Evolutionary conservation across 2,113 vertebrate genomes (phyloP), one percentile per base, ranked within the genome.

Genomic region (Eubucco bourcierii): DNA sequence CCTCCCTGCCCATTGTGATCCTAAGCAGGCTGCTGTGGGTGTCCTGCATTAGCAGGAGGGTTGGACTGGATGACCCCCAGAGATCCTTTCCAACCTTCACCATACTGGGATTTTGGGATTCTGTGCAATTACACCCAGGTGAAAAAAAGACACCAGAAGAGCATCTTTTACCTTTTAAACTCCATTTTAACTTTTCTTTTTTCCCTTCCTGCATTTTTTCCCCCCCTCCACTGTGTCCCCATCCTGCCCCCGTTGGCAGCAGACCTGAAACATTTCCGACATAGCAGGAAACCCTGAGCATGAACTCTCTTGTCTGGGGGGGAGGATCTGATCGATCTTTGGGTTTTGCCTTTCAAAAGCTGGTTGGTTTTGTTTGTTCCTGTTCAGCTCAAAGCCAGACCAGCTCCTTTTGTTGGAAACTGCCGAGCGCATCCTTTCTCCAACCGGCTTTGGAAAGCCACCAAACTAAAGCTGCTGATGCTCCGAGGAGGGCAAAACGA

Each of bases 381-480:
- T 5, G 1, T 58, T 55, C 4, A 2, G 23, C 56, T 52, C 75
- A 10, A 80, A 63, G 27, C 65, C 34, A 0, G 0, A 75, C 2
- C 5, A 80, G 68, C 24, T 56, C 28, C 52, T 80, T 71, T 27
- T 74, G 66, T 75, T 34, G 37, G 70, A 71, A 92, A 71, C 34
- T 50, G 77, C 76, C 7, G 1, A 80, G 77, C 0, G 0, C 68
- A 39, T 86, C 93, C 64, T 88, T 86, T 86, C 67, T 63, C 50
- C 8, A 6, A 0, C 0, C 2, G 80, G 11, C 13, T 50, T 87
- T 92, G 92, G 78, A 87, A 89, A 90, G 34, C 10, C 78, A 59
- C 37, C 81, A 84, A 59, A 55, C 53, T 2, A 2, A 80, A 89
- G 87, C 68, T 75, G 87, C 56, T 1, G 60, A 11, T n/a, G 60